Evolutionary conservation across 2,888 invertebrate species (phyloP).

Genomic region (Catocala fraxini): DNA sequence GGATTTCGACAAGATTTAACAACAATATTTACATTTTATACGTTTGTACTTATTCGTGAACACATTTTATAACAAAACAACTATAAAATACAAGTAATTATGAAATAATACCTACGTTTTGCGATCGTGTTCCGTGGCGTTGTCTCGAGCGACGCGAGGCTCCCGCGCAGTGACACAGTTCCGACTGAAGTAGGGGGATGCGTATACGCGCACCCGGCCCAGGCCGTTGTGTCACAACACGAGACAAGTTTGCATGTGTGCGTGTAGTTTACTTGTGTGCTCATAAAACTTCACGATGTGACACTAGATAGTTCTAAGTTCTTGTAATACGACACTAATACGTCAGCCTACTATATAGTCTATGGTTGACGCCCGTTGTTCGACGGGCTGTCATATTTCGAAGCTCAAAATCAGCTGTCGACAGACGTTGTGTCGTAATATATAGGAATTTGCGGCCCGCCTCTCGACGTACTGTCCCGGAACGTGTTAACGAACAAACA

Average conservation of each 20-base stretch:
- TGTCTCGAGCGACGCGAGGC: conserved; percentile 8
- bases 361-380: too few species aligned
- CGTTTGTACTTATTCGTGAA: conserved; percentile 7
- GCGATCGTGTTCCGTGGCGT: conserved; percentile 9
- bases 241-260: conserved; percentile 8
- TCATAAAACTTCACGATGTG: conserved; percentile 11
- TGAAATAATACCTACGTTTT: conserved; percentile 9
- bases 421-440: too few species aligned
- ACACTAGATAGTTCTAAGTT: conserved; percentile 11
- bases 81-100: conserved; percentile 9
- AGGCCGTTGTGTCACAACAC: conserved; percentile 9
- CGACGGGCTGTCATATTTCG: too few species aligned
- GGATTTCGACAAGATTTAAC: conserved; percentile 8
- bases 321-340: conserved; percentile 10
- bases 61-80: conserved; percentile 7
- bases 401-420: too few species aligned
- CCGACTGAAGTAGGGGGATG: conserved; percentile 8
- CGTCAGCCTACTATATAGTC: conserved; percentile 6
- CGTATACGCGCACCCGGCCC: conserved; percentile 8
- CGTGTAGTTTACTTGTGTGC: conserved; percentile 8
- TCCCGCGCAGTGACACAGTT: conserved; percentile 5
- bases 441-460: too few species aligned
- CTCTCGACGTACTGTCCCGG: neutral
- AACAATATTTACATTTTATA: conserved; percentile 9
- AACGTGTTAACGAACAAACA: too few species aligned